Conservation (phyloP, 2,888 invertebrate genomes). For the Podotricha telesiphe region DNA sequence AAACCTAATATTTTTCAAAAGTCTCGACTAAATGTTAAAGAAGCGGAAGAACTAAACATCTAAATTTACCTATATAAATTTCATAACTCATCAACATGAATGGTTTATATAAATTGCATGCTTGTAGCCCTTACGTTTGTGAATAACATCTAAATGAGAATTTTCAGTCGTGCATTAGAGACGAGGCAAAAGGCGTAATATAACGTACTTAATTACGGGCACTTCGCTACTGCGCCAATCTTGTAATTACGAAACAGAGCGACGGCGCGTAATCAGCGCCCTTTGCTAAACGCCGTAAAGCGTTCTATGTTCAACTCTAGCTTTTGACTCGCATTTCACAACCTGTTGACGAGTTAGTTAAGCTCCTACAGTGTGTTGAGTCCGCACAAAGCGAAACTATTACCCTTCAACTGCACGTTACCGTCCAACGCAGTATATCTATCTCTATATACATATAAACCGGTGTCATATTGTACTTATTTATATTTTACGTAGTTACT, state of each 20-base stretch:
- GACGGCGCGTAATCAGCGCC: slow-evolving; percentile 75
- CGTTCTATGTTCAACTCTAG: slow-evolving; percentile 64
- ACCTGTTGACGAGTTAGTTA: slow-evolving; percentile 79
- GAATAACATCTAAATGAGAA: slow-evolving; percentile 34
- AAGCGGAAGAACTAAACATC: no score
- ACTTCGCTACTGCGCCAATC: slow-evolving; percentile 75
- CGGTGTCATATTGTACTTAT: not conserved
- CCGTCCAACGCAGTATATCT: slow-evolving; percentile 31
- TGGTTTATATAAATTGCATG: not conserved
- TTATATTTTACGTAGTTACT: not conserved
- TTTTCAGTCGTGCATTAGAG: slow-evolving; percentile 40
- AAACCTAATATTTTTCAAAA: not conserved
- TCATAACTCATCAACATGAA: not conserved
- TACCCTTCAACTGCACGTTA: slow-evolving; percentile 47
- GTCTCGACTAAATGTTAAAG: no score
- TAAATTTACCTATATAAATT: not conserved
- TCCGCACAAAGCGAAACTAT: slow-evolving; percentile 64
- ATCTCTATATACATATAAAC: slow-evolving; percentile 17
- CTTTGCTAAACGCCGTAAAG: slow-evolving; percentile 72
- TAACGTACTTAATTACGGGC: slow-evolving; percentile 78
- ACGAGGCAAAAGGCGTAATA: slow-evolving; percentile 60
- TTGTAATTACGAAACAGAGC: slow-evolving; percentile 77
- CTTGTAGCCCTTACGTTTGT: not conserved
- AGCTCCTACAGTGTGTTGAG: slow-evolving; percentile 64
- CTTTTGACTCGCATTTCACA: slow-evolving; percentile 77